Conservation (phyloP, 1,140 invertebrate species). For the Drosophila dunni region DNA sequence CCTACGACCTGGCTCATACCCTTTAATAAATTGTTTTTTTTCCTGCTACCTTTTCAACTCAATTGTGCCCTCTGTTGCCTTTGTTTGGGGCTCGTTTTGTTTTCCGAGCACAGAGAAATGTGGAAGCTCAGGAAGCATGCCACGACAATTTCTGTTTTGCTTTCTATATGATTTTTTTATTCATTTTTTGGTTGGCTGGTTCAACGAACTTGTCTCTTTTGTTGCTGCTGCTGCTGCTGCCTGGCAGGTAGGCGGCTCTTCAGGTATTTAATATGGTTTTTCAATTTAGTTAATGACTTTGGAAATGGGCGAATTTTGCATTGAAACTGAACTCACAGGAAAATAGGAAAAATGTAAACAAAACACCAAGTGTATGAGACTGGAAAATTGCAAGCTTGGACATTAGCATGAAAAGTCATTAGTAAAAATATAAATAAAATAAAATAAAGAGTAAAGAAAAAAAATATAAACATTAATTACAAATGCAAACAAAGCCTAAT, state of each 20-base stretch:
- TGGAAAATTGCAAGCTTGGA: conserved; percentile 45
- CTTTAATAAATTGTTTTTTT: too few species aligned
- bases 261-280: conserved; percentile 65
- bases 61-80: background rate
- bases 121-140: conserved; percentile 25
- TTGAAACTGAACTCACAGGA: conserved; percentile 7
- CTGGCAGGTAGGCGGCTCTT: background rate
- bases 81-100: conserved; percentile 44
- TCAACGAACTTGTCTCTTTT: conserved; percentile 66
- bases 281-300: conserved; percentile 79
- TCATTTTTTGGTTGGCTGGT: conserved; percentile 52
- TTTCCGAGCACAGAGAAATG: background rate
- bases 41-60: background rate
- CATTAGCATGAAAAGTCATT: conserved; percentile 31
- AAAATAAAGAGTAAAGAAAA: background rate
- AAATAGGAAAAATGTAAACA: background rate
- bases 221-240: conserved; percentile 11
- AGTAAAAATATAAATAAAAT: conserved; percentile 9
- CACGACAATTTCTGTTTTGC: conserved; percentile 64
- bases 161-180: background rate
- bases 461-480: conserved; percentile 55
- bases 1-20: conserved; percentile 12
- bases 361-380: conserved; percentile 62
- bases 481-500: conserved; percentile 16
- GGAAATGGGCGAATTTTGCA: conserved; percentile 18